Percentiles rank a stretch among this genome's conserved stretches.
Conservation (phyloP, 2,113 vertebrate species). For the Zeus faber region DNA sequence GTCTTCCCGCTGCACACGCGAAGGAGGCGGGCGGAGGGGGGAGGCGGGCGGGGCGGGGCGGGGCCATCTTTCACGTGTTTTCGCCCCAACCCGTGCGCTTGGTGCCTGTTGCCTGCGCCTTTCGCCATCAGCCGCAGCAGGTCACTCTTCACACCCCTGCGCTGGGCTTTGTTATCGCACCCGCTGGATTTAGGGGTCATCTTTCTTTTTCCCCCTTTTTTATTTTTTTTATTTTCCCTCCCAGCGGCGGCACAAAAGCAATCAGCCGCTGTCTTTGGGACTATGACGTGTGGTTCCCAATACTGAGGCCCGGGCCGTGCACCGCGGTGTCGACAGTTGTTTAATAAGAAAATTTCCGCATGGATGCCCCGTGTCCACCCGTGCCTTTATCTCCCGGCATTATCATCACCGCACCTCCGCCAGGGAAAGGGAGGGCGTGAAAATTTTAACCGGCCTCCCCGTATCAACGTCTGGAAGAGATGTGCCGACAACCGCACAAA, state of each 20-base stretch:
- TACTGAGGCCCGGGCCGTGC: conserved; percentile 36
- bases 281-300: conserved; percentile 17
- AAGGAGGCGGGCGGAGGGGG: not conserved
- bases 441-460: conserved; percentile 21
- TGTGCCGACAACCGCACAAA: too few species aligned
- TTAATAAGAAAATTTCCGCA: conserved; percentile 61
- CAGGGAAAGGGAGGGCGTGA: conserved; percentile 14
- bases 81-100: too few species aligned
- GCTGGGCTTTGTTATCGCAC: conserved; percentile 27
- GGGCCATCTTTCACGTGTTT: too few species aligned
- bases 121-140: too few species aligned
- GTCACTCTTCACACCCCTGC: too few species aligned
- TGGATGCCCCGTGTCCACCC: conserved; percentile 34
- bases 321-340: conserved; percentile 33
- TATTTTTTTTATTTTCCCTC: too few species aligned
- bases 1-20: too few species aligned
- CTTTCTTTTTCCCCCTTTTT: conserved; percentile 2
- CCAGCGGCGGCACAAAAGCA: conserved; percentile 43
- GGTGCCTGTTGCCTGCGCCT: too few species aligned
- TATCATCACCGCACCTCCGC: conserved; percentile 39
- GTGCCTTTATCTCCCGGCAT: conserved; percentile 34
- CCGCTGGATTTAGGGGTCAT: conserved; percentile 7
- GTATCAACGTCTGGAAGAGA: conserved; percentile 31
- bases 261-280: conserved; percentile 40
- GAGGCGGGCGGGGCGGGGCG: too few species aligned